Percentiles rank a stretch among this genome's conserved stretches.
Conservation (phyloP, 2,113 vertebrate species). For the Pandion haliaetus region DNA sequence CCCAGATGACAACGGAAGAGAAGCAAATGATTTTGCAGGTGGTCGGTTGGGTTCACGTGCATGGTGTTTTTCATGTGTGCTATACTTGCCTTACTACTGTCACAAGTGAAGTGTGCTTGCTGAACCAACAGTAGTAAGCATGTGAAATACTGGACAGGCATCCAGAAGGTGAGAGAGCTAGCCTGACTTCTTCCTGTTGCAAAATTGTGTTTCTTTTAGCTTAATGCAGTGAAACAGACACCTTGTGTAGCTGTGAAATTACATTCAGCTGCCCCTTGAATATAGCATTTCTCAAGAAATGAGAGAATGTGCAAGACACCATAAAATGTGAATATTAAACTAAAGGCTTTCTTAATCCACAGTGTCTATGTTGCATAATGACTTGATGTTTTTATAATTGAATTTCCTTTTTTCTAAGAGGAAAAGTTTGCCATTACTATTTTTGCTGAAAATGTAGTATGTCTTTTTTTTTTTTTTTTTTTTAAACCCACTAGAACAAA, state of each 20-base stretch:
- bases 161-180: not conserved
- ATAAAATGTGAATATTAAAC: not conserved
- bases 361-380: not conserved
- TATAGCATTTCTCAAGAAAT: not conserved
- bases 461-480: not conserved
- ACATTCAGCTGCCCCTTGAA: not conserved
- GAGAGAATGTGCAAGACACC: not conserved
- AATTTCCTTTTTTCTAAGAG: not conserved
- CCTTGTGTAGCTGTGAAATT: not conserved
- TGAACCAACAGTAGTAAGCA: not conserved
- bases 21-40: not conserved
- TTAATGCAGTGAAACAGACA: not conserved
- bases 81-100: not conserved
- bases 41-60: not conserved
- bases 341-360: not conserved
- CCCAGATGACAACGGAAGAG: not conserved
- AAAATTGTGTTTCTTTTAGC: not conserved
- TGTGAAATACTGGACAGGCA: not conserved
- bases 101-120: not conserved
- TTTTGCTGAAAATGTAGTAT: not conserved
- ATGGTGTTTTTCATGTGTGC: not conserved
- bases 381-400: not conserved
- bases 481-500: slow-evolving; percentile 63
- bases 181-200: not conserved
- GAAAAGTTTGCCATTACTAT: not conserved